phyloP scores from a whole-genome alignment of 2,797 vertebrate genomes.

The Bucorvus abyssinicus region DNA sequence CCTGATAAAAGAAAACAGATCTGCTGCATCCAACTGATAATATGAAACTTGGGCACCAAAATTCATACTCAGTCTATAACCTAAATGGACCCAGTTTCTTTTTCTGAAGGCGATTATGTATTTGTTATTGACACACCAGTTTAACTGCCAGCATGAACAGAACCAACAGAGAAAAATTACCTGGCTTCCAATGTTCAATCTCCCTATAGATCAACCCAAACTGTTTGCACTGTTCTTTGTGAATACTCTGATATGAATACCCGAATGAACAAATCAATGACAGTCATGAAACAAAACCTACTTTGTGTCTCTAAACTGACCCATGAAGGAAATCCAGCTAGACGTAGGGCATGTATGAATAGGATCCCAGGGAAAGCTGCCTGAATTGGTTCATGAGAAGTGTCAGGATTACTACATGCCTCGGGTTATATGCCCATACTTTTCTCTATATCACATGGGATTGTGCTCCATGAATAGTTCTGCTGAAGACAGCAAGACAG shows the following conservation, averaged over 20 bases:
- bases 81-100: slow-evolving; percentile 36
- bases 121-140: slow-evolving; percentile 42
- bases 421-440: not conserved
- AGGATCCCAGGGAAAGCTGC: not conserved
- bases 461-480: slow-evolving; percentile 24
- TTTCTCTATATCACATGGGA: not conserved
- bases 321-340: not conserved
- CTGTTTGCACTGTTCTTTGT: not conserved
- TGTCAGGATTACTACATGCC: not conserved
- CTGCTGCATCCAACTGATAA: not conserved
- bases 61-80: slow-evolving; percentile 47
- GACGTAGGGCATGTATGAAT: not conserved
- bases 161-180: slow-evolving; percentile 8
- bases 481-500: slow-evolving; percentile 10
- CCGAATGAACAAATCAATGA: slow-evolving; percentile 32
- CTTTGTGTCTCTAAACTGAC: slow-evolving; percentile 16
- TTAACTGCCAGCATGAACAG: slow-evolving; percentile 25
- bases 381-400: not conserved
- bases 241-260: not conserved
- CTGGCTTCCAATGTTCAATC: not conserved
- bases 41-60: slow-evolving; percentile 18
- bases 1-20: slow-evolving; percentile 10
- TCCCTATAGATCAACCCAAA: not conserved
- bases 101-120: slow-evolving; percentile 20
- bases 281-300: slow-evolving; percentile 26